Evolutionary conservation across 2,888 invertebrate genomes (phyloP).

Genomic region (Torymus auratus): DNA sequence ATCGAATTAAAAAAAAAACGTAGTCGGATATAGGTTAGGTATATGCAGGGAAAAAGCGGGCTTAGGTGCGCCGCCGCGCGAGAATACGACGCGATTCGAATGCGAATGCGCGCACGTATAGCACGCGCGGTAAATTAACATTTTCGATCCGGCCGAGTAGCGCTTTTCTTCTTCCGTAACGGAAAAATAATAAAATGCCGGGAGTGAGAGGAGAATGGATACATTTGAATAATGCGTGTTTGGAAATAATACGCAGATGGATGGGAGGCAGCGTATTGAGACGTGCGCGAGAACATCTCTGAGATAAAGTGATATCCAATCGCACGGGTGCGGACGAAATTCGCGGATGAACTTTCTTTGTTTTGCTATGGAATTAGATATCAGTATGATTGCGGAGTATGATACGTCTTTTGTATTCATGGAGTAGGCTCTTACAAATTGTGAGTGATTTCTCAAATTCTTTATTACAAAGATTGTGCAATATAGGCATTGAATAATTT

Average conservation of each 20-base stretch:
- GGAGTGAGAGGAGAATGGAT: constrained; percentile 2
- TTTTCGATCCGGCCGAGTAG: constrained; percentile 39
- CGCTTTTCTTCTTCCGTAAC: background rate
- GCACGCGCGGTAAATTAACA: constrained; percentile 42
- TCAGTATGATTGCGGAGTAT: too few species aligned
- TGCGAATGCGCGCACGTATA: constrained; percentile 43
- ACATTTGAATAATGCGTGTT: constrained; percentile 47
- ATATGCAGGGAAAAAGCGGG: background rate
- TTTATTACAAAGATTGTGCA: too few species aligned
- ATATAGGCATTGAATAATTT: too few species aligned
- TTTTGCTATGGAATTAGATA: too few species aligned
- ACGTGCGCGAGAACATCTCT: too few species aligned
- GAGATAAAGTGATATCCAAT: background rate
- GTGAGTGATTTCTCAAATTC: too few species aligned
- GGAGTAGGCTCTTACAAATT: too few species aligned
- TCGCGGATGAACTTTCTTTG: background rate
- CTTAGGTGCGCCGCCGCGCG: background rate
- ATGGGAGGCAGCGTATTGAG: background rate
- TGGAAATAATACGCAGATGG: constrained; percentile 18
- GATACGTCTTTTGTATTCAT: too few species aligned
- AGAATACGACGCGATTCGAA: constrained; percentile 48
- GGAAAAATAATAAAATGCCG: constrained; percentile 46
- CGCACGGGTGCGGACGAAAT: background rate
- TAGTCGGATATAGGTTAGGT: too few species aligned
- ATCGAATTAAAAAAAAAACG: constrained; percentile 42